Evolutionary conservation across 2,888 invertebrate genomes (phyloP), one percentile per base, ranked within the genome.

Genomic region (Heteromyza rotundicornis): DNA sequence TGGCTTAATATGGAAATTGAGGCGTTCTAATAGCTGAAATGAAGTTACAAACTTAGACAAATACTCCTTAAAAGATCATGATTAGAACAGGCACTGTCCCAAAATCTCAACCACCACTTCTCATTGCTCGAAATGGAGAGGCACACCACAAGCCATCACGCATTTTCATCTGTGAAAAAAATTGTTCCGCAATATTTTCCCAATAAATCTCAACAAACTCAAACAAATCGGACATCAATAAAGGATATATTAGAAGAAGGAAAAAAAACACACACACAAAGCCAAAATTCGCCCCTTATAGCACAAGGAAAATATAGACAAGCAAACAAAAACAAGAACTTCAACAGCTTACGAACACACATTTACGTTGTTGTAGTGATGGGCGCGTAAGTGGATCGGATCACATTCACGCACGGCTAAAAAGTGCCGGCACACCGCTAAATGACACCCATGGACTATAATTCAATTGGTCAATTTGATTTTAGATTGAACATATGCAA

Each of bases 211-310:
- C 2, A 0, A 35, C 17, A 16, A 54, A 54, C 16, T 32, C 27
- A 54, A 54, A 54, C 32, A 17, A 32, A 54, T 35, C 32, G 35
- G 20, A 35, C 20, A 32, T 32, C 24, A 53, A 32, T 54, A 19
- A 19, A 35, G 27, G 17, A 2, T 54, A 22, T 57, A n/a, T 50
- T 19, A n/a, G 3, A 10, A n/a, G n/a, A 40, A 40, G 14, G 16
- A 40, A 40, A 14, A 40, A 40, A 40, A 3, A n/a, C 14, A 40
- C 5, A 40, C 8, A 40, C 5, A 40, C 3, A n/a, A 40, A 40
- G 14, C 40, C 40, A 40, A 2, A 40, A 40, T 32, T 8, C 32
- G 12, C 5, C n/a, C 7, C 40, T 10, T 3, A 40, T n/a, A 40
- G 14, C 10, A 40, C 40, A 40, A 40, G 10, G n/a, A 14, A 40